A percentile compares a stretch with the other conserved stretches of the same genome.
Evolutionary conservation across 2,888 invertebrate genomes (phyloP).

Genomic region (Drosophila tanythrix): DNA sequence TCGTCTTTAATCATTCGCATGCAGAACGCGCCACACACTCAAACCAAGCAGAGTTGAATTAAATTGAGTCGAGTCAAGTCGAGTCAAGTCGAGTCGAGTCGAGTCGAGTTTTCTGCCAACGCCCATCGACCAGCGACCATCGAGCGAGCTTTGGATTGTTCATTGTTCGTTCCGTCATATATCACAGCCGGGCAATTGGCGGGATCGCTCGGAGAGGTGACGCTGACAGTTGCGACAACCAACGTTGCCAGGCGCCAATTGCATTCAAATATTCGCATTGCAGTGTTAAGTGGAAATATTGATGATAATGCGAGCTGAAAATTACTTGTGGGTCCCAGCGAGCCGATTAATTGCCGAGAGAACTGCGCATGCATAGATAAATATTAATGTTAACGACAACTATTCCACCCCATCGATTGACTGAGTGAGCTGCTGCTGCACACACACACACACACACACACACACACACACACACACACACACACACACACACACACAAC

Average conservation of each 20-base stretch:
- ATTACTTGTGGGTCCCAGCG: constrained; percentile 17
- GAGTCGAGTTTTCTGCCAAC: constrained; percentile 31
- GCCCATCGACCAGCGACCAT: constrained; percentile 41
- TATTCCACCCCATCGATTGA: constrained; percentile 44
- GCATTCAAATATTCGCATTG: constrained; percentile 29
- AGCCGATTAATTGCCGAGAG: constrained; percentile 67
- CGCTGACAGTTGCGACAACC: constrained; percentile 3
- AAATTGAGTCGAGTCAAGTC: neutral
- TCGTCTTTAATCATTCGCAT: constrained; percentile 40
- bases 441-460: neutral
- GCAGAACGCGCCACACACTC: constrained; percentile 28
- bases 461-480: constrained; percentile 10
- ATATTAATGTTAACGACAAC: constrained; percentile 45
- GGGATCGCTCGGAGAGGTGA: constrained; percentile 42
- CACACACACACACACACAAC: constrained; percentile 7
- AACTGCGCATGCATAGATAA: constrained; percentile 54
- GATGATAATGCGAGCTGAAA: constrained; percentile 41
- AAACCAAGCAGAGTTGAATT: neutral
- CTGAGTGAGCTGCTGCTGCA: neutral
- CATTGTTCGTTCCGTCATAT: constrained; percentile 68
- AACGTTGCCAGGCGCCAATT: constrained; percentile 38
- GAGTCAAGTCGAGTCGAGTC: neutral
- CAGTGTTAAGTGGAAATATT: constrained; percentile 9
- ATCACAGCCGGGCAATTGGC: constrained; percentile 54
- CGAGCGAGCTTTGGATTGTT: constrained; percentile 2